Evolutionary conservation across 2,797 vertebrate species (phyloP), one percentile per base, ranked within the genome.

Genomic region (Hafferia zeledoni): DNA sequence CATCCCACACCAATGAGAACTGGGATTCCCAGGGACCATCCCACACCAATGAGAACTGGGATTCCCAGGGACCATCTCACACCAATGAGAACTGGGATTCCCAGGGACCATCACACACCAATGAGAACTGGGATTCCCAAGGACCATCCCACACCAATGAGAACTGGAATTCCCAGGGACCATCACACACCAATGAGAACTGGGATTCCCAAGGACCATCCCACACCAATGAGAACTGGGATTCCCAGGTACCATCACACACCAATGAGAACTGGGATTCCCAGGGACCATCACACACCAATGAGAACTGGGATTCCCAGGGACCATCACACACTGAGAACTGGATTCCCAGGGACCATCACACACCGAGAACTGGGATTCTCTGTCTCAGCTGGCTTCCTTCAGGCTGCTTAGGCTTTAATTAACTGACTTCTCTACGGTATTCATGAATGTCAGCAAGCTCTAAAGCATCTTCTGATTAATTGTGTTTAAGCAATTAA

Each of bases 1-100:
- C 53, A 50, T 3, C 33, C 37, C 13, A 59, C 18, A 19, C 15
- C 10, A 2, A 3, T 0, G 7, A 64, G 19, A 56, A 56, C 0
- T 59, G 71, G 10, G 71, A 77, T 67, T 59, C 49, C 39, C 55
- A 71, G 35, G 46, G 50, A 49, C n/a, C 47, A 47, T 4, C 33
- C 35, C 17, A 56, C 22, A 23, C 14, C 11, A 2, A 3, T 0
- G 7, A 61, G 16, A 57, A 55, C 0, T 52, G 74, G 11, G 70
- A 76, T 76, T 65, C 52, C 39, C 55, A 71, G 39, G 43, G 50
- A 56, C 25, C 39, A 15, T 41, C 14, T 3, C 14, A 41, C 39
- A 41, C 41, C 15, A 41, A 41, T 7, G 41, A 41, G 41, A 41
- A 41, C 41, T 41, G 41, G 41, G 41, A 41, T 41, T 15, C 39